These are phyloP conservation scores for Poeciliopsis gracilis DNA, from an alignment of 2,797 vertebrate genomes.

Conservation along the genomic window DNA sequence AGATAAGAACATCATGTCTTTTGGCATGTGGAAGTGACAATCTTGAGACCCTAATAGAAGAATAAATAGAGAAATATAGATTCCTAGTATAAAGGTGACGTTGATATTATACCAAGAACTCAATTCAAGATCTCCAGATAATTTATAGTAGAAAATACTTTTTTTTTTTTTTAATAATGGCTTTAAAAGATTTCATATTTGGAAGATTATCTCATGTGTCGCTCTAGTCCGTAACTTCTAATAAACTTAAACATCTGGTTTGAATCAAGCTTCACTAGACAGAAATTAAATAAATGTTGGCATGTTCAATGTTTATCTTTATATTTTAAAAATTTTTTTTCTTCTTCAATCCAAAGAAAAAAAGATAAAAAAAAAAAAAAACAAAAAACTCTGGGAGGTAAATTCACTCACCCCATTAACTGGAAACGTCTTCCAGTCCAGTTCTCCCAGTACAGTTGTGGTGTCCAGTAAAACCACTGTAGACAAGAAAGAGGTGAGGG, in stretches of 20 bases:
- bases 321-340: background rate
- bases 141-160: background rate
- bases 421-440: constrained; percentile 98
- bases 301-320: background rate
- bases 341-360: background rate
- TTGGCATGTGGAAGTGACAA: background rate
- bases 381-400: constrained; percentile 1
- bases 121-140: background rate
- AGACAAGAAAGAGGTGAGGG: constrained; percentile 58
- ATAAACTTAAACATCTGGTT: background rate
- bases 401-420: constrained; percentile 95
- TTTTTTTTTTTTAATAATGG: background rate
- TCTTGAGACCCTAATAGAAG: background rate
- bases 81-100: background rate
- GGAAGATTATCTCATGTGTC: background rate
- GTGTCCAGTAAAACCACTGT: constrained; percentile 97
- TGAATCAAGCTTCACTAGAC: background rate
- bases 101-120: background rate
- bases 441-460: constrained; percentile 91
- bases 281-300: background rate
- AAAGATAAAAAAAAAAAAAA: background rate
- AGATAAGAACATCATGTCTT: background rate
- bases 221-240: background rate
- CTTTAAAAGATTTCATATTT: background rate
- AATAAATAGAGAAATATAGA: background rate